phyloP scores from a whole-genome alignment of 2,113 vertebrate genomes.

The Gobius niger region DNA sequence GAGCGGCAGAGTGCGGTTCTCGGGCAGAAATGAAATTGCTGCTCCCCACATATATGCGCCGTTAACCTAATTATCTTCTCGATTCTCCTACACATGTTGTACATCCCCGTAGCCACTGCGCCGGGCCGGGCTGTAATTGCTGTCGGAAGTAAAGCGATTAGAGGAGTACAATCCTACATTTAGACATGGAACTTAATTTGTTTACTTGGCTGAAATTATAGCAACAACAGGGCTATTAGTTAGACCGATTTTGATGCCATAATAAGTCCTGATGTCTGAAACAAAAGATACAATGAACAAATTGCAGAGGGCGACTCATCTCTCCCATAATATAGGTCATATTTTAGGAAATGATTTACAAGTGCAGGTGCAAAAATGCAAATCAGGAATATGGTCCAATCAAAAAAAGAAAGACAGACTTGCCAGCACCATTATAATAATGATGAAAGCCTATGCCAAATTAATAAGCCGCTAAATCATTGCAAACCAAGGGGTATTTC shows the following conservation, averaged over 20 bases:
- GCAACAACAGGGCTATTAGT: background rate
- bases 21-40: constrained; percentile 10
- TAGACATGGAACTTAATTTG: no score
- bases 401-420: no score
- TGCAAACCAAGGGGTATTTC: background rate
- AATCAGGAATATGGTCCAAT: no score
- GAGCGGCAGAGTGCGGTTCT: constrained; percentile 1
- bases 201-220: background rate
- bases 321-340: no score
- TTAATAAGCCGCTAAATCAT: background rate
- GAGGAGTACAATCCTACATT: background rate
- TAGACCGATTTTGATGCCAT: no score
- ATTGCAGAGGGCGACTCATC: no score
- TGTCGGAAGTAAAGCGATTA: background rate
- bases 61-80: constrained; percentile 22
- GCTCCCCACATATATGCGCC: constrained; percentile 1
- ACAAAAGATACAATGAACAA: background rate
- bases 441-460: background rate
- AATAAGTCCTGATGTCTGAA: background rate
- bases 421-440: no score
- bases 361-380: no score
- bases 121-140: background rate
- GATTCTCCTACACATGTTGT: constrained; percentile 12
- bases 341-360: no score
- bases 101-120: background rate